Conservation (phyloP, 2,888 invertebrate species). For the Nomada flava region DNA sequence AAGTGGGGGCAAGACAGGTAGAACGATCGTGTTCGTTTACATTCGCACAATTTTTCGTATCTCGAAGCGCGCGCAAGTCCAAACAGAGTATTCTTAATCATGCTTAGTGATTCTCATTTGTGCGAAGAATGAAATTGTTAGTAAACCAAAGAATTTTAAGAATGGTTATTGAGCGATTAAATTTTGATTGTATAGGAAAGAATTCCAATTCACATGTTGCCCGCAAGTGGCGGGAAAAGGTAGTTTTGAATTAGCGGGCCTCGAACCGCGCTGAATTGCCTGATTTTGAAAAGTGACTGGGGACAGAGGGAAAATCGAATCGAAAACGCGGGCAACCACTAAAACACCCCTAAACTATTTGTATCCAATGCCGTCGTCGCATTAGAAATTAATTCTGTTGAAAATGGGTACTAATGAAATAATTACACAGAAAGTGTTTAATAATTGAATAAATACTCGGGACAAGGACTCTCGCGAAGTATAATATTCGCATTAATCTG, state of each 20-base stretch:
- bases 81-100: not conserved
- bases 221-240: too few species aligned
- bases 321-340: not conserved
- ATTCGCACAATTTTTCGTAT: not conserved
- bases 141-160: too few species aligned
- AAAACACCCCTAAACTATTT: not conserved
- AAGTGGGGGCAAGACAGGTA: not conserved
- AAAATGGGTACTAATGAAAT: not conserved
- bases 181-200: too few species aligned
- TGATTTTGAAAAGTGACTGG: not conserved
- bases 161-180: too few species aligned
- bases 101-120: too few species aligned
- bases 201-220: too few species aligned
- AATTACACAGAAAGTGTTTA: too few species aligned
- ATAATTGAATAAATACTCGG: too few species aligned
- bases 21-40: conserved; percentile 2
- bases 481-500: not conserved
- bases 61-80: too few species aligned
- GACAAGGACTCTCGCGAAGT: too few species aligned
- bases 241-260: too few species aligned
- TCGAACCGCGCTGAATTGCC: not conserved
- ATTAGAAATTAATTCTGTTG: not conserved
- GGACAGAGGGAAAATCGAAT: not conserved
- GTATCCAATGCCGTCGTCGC: not conserved
- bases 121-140: too few species aligned